These are phyloP conservation scores for Cyclophora albipunctata DNA, from an alignment of 2,888 invertebrate genomes.

Conservation along the genomic window DNA sequence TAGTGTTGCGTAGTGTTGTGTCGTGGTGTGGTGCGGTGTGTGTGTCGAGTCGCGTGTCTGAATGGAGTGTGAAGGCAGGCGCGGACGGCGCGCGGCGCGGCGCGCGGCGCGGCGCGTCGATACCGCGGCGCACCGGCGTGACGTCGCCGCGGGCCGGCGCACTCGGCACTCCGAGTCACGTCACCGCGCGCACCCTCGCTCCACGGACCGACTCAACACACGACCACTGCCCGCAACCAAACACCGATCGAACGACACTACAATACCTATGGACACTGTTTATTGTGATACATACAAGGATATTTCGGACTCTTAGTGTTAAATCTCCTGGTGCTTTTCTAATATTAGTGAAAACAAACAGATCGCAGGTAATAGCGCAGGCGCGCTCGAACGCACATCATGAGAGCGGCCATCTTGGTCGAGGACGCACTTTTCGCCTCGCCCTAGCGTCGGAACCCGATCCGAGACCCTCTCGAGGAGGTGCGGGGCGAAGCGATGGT, in stretches of 20 bases:
- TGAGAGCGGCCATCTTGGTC: slow-evolving; percentile 71
- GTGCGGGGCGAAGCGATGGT: slow-evolving; percentile 41
- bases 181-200: slow-evolving; percentile 44
- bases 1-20: too few relatives aligned
- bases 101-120: slow-evolving; percentile 43
- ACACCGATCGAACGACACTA: slow-evolving; percentile 22
- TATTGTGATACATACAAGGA: slow-evolving; percentile 26
- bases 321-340: slow-evolving; percentile 27
- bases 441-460: slow-evolving; percentile 64
- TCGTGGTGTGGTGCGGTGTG: neutral
- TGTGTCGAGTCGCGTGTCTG: slow-evolving; percentile 44
- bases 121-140: slow-evolving; percentile 49
- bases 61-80: slow-evolving; percentile 48
- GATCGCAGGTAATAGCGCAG: slow-evolving; percentile 62
- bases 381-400: slow-evolving; percentile 65
- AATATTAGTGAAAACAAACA: slow-evolving; percentile 67
- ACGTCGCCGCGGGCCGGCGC: slow-evolving; percentile 55
- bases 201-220: slow-evolving; percentile 25
- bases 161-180: slow-evolving; percentile 44
- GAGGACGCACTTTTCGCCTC: slow-evolving; percentile 70
- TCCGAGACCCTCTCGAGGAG: slow-evolving; percentile 39
- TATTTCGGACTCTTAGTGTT: slow-evolving; percentile 28
- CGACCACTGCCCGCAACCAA: slow-evolving; percentile 36
- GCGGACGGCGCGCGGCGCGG: slow-evolving; percentile 28
- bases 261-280: slow-evolving; percentile 24